A percentile compares a stretch with the other conserved stretches of the same genome.
These are phyloP conservation scores for Hydriomena furcata DNA, from an alignment of 2,888 invertebrate genomes.

Conservation along the genomic window DNA sequence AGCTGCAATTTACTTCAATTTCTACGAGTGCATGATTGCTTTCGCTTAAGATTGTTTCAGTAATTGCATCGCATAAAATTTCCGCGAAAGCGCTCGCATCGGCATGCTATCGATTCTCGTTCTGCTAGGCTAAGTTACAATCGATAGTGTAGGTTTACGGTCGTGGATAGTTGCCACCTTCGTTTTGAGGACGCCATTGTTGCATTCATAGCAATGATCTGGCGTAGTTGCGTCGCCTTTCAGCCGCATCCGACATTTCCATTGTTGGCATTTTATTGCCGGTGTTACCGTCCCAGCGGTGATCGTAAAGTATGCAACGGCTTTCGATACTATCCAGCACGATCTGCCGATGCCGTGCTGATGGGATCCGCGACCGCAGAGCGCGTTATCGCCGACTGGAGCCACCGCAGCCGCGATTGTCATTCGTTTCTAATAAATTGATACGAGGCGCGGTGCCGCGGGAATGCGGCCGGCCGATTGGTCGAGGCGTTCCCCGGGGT, in stretches of 20 bases:
- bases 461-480: constrained; percentile 62
- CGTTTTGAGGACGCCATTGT: constrained; percentile 77
- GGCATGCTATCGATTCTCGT: constrained; percentile 35
- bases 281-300: constrained; percentile 78
- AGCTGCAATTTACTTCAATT: constrained; percentile 16
- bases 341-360: constrained; percentile 56
- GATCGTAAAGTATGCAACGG: constrained; percentile 77
- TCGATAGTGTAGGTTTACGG: constrained; percentile 65
- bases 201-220: constrained; percentile 79
- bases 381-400: constrained; percentile 69
- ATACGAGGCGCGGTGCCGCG: constrained; percentile 67
- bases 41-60: constrained; percentile 35
- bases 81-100: constrained; percentile 42
- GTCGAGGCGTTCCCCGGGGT: constrained; percentile 71
- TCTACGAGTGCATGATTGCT: constrained; percentile 20
- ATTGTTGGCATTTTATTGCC: constrained; percentile 82
- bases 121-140: constrained; percentile 45
- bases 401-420: constrained; percentile 79
- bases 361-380: constrained; percentile 78
- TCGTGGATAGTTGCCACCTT: constrained; percentile 77
- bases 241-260: constrained; percentile 79
- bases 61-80: constrained; percentile 41
- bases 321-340: constrained; percentile 73
- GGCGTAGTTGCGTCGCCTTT: constrained; percentile 74
- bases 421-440: constrained; percentile 83